Base-by-base conservation (phyloP, 1,140 invertebrate species). In the Hydropsyche tenuis region DNA sequence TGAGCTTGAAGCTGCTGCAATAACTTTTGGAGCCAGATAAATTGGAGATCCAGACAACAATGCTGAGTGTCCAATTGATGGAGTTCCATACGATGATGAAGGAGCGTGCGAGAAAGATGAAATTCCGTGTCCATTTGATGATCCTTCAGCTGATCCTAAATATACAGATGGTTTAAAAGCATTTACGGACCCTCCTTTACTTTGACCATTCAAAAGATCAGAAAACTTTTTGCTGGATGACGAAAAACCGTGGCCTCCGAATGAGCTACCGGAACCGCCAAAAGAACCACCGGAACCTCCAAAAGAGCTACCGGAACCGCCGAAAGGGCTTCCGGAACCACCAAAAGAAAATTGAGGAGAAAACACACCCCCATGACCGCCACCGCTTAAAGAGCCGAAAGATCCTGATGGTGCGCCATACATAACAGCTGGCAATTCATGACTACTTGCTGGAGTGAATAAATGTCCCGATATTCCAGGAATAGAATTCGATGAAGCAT, bases 101-200 rank as follows among this genome's bases (percentile, higher is more conserved):
- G 60, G 45, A 48, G 62, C 23, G 43, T 74, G 73, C 18, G 63
- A 48, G 22, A 46, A 37, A 9, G 65, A 66, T 48, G 53, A 30
- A 16, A 14, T 12, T 56, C 73, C 71, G 37, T 73, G 64, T 14
- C 70, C 69, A 3, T 64, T 72, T 7, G 73, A 46, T 45, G 63
- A 27, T 3, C 46, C 20, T 30, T 62, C 69, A 48, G 72, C 72
- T 45, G 76, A 77, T 69, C 76, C 76, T 7, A 77, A 48, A 66
- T 73, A 77, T 7, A 75, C 73, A 4, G 76, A 77, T 23, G 76
- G 76, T 46, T 75, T 77, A 27, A 77, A 77, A 42, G 65, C 20
- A 11, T 7, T 64, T n/a, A 20, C n/a, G 16, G 70, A 43, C 5
- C 73, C 70, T 0, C 60, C 37, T 37, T 37, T 37, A 37, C 30